Conservation (phyloP, 2,797 vertebrate genomes). For the Taenioides sp. region DNA sequence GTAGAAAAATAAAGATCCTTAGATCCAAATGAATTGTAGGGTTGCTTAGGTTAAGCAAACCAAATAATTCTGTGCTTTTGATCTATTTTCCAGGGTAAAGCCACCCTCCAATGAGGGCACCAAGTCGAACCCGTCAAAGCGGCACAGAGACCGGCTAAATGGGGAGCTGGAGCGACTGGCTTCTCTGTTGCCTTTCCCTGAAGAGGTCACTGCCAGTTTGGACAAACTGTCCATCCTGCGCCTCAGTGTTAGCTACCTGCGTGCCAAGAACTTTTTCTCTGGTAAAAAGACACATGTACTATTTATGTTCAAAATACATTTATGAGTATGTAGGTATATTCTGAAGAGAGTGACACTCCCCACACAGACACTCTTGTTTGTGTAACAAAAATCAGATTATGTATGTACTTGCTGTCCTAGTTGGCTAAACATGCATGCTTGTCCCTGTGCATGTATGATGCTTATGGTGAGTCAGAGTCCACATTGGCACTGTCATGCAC, state of each 20-base stretch:
- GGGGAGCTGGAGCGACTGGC: slow-evolving; percentile 81
- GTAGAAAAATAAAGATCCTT: neutral
- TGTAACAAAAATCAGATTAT: neutral
- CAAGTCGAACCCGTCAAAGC: slow-evolving; percentile 80
- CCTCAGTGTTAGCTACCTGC: slow-evolving; percentile 78
- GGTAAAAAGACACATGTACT: slow-evolving; percentile 48
- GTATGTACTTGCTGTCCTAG: neutral
- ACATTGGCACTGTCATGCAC: neutral
- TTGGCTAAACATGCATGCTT: neutral
- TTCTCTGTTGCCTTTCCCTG: slow-evolving; percentile 75
- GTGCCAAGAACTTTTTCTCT: slow-evolving; percentile 78
- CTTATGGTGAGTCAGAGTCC: neutral
- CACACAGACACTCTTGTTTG: neutral
- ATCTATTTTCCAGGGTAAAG: slow-evolving; percentile 61
- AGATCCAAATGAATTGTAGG: neutral
- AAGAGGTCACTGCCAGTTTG: slow-evolving; percentile 77
- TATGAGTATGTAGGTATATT: neutral
- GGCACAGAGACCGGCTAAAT: slow-evolving; percentile 79
- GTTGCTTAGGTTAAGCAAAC: neutral
- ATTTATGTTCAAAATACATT: neutral
- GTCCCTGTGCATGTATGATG: neutral
- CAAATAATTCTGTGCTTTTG: neutral
- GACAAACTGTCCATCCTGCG: slow-evolving; percentile 83
- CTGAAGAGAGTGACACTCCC: neutral
- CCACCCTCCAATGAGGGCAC: slow-evolving; percentile 52